A percentile compares a stretch with the other conserved stretches of the same genome.
Conservation (phyloP, 2,888 invertebrate species). For the Luperina nickerlii region DNA sequence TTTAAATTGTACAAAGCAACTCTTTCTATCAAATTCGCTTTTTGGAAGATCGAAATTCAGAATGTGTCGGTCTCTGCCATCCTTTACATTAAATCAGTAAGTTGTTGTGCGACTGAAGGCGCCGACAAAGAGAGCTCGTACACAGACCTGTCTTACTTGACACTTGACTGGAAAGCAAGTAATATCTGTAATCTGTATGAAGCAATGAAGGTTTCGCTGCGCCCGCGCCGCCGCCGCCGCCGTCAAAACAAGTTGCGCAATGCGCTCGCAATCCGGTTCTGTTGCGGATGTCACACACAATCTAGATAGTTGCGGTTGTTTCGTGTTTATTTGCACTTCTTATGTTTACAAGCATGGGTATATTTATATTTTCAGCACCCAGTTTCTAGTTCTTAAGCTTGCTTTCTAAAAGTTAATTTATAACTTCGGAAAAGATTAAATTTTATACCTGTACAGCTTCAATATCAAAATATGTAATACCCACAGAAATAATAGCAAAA, state of each 20-base stretch:
- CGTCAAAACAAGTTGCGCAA: conserved; percentile 87
- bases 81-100: conserved; percentile 18
- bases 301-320: conserved; percentile 63
- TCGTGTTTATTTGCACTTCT: conserved; percentile 61
- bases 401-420: background rate
- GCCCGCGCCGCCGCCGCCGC: conserved; percentile 50
- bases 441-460: background rate
- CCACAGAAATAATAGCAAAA: conserved; percentile 21
- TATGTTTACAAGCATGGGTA: conserved; percentile 10
- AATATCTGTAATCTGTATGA: conserved; percentile 70
- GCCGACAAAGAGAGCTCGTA: conserved; percentile 51
- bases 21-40: background rate
- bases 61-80: conserved; percentile 1
- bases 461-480: conserved; percentile 7
- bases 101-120: conserved; percentile 17
- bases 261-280: conserved; percentile 80
- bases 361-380: background rate
- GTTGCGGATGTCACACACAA: conserved; percentile 72
- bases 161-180: conserved; percentile 66
- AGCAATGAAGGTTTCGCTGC: conserved; percentile 75
- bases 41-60: conserved; percentile 1
- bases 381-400: background rate
- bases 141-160: conserved; percentile 56
- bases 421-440: background rate
- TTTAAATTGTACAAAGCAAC: background rate